A percentile compares a stretch with the other conserved stretches of the same genome.
Evolutionary conservation across 2,113 vertebrate genomes (phyloP).

Genomic region (Channa maculata): DNA sequence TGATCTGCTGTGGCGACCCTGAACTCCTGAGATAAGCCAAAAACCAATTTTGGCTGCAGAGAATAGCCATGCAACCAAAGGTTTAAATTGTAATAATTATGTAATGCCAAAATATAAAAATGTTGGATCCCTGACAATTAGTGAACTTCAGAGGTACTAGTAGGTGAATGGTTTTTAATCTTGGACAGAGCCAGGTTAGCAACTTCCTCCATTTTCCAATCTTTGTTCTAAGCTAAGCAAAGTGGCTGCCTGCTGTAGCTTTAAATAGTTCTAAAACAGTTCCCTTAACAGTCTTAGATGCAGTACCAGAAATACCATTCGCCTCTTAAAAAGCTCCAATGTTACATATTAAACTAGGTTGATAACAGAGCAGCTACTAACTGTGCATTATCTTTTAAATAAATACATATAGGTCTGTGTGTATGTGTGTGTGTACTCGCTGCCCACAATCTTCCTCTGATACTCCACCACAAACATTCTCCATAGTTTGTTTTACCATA

Average conservation of each 20-base stretch:
- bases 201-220: background rate
- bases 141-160: too few relatives aligned
- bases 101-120: too few relatives aligned
- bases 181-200: background rate
- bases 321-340: conserved; percentile 14
- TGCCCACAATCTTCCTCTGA: conserved; percentile 59
- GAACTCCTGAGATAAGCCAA: too few relatives aligned
- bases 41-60: too few relatives aligned
- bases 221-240: too few relatives aligned
- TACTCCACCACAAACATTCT: conserved; percentile 69
- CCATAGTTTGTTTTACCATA: conserved; percentile 82
- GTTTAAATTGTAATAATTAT: too few relatives aligned
- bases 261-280: too few relatives aligned
- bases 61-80: too few relatives aligned
- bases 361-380: conserved; percentile 39
- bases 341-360: conserved; percentile 36
- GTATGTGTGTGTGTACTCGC: background rate
- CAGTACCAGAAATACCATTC: background rate
- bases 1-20: too few relatives aligned
- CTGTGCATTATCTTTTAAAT: background rate
- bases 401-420: background rate
- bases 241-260: too few relatives aligned
- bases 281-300: too few relatives aligned
- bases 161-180: background rate
- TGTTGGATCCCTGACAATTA: too few relatives aligned